These are phyloP conservation scores for Pteria penguin DNA, from an alignment of 2,888 invertebrate species.

Conservation along the genomic window DNA sequence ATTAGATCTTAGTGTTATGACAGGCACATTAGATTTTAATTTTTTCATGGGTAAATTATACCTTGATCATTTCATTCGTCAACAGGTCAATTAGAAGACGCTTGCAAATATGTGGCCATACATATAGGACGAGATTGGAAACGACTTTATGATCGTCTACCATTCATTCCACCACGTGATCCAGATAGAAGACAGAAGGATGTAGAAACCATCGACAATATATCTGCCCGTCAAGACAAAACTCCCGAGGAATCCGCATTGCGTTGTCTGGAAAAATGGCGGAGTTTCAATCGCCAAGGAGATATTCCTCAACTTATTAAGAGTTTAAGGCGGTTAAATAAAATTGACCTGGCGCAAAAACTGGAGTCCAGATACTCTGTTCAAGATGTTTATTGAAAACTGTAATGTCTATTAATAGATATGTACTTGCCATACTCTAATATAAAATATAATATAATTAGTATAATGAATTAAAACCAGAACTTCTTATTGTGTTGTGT, in stretches of 20 bases:
- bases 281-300: constrained; percentile 61
- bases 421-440: too few relatives aligned
- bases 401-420: too few relatives aligned
- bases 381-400: constrained; percentile 55
- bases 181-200: constrained; percentile 59
- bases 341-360: constrained; percentile 63
- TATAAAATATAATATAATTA: too few relatives aligned
- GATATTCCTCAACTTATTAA: constrained; percentile 64
- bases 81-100: constrained; percentile 66
- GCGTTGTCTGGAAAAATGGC: constrained; percentile 73
- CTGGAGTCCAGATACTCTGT: constrained; percentile 64
- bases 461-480: too few relatives aligned
- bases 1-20: too few relatives aligned
- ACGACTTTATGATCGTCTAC: constrained; percentile 67
- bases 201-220: constrained; percentile 67
- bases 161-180: constrained; percentile 71
- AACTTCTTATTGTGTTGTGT: too few relatives aligned
- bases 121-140: constrained; percentile 72
- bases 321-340: constrained; percentile 62
- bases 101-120: constrained; percentile 67
- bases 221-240: constrained; percentile 62
- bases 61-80: too few relatives aligned
- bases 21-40: too few relatives aligned
- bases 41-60: too few relatives aligned
- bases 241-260: constrained; percentile 66